Percentiles rank a stretch among this genome's conserved stretches.
phyloP scores from a whole-genome alignment of 2,113 vertebrate genomes.

The Chitala chitala region DNA sequence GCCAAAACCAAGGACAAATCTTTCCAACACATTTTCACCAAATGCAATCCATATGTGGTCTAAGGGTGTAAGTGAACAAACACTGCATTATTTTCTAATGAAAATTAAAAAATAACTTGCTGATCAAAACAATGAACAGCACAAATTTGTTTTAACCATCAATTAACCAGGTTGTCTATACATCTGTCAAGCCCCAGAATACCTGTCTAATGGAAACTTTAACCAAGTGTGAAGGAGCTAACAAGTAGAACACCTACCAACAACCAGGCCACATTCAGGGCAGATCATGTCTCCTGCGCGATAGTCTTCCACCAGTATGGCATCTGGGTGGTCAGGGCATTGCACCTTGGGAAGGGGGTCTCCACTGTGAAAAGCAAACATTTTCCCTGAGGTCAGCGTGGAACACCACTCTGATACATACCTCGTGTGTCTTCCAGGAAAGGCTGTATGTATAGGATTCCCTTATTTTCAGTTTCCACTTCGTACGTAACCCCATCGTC shows the following conservation, averaged over 20 bases:
- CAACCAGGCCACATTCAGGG: constrained; percentile 94
- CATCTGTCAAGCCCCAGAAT: not conserved
- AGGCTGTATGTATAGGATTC: too few species aligned
- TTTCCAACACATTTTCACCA: too few species aligned
- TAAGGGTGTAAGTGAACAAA: not conserved
- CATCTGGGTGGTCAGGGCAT: constrained; percentile 94
- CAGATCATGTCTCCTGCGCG: constrained; percentile 98
- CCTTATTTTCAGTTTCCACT: too few species aligned
- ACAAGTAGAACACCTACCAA: constrained; percentile 68
- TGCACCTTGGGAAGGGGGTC: constrained; percentile 84
- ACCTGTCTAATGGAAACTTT: not conserved
- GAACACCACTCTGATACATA: not conserved
- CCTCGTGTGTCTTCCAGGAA: too few species aligned
- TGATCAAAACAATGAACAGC: not conserved
- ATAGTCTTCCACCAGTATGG: constrained; percentile 94
- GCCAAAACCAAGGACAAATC: too few species aligned
- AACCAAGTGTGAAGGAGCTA: not conserved
- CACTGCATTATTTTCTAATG: not conserved
- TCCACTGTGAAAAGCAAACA: constrained; percentile 58
- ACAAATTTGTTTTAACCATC: not conserved
- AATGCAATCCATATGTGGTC: too few species aligned
- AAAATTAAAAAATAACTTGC: not conserved
- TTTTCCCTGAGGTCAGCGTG: not conserved
- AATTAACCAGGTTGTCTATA: not conserved
- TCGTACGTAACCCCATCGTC: too few species aligned